phyloP scores from a whole-genome alignment of 53 echinoderm and acorn worm species.

The Echinarachnius parma region DNA sequence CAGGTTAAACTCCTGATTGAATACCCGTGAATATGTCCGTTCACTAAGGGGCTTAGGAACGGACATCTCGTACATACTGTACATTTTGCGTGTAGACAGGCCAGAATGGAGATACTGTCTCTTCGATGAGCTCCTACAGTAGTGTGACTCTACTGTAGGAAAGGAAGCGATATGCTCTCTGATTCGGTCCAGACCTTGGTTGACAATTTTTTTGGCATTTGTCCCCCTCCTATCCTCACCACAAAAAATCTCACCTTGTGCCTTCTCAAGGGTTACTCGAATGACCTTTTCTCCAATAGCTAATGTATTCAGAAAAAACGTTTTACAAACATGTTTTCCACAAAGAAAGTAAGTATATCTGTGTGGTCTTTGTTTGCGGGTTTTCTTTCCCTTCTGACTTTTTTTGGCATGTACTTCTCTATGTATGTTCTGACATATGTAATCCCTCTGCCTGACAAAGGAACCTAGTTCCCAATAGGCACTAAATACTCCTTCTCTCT shows the following conservation, averaged over 20 bases:
- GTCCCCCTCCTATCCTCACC: slow-evolving; percentile 7
- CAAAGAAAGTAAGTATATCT: not conserved
- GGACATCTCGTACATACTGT: not conserved
- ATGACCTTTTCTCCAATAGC: not conserved
- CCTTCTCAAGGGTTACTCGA: too few relatives aligned
- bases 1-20: not conserved
- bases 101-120: not conserved
- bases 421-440: not conserved
- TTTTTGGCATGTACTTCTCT: not conserved
- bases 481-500: not conserved
- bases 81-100: not conserved
- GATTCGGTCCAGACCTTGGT: not conserved
- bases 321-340: not conserved
- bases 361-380: too few relatives aligned
- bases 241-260: too few relatives aligned
- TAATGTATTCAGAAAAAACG: not conserved
- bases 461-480: not conserved
- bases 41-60: not conserved
- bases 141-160: slow-evolving; percentile 3
- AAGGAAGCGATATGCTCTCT: not conserved
- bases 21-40: not conserved
- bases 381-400: slow-evolving; percentile 1
- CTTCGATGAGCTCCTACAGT: not conserved
- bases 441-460: not conserved
- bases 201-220: not conserved